phyloP scores from a whole-genome alignment of 2,888 invertebrate species.

The Hoplodrina blanda region DNA sequence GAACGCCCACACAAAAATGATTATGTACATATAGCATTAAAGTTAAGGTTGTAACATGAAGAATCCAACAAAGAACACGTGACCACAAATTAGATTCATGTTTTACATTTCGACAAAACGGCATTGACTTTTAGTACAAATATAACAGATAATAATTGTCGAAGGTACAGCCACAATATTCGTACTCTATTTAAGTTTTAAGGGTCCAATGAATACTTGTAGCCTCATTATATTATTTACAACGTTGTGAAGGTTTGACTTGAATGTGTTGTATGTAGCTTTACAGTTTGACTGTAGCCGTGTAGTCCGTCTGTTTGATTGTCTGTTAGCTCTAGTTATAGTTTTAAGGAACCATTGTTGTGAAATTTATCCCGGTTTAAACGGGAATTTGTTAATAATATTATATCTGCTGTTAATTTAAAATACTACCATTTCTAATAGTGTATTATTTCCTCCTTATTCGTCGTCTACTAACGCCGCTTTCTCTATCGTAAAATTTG shows the following conservation, averaged over 20 bases:
- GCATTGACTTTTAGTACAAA: slow-evolving; percentile 46
- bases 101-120: slow-evolving; percentile 7
- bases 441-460: slow-evolving; percentile 44
- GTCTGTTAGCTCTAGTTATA: slow-evolving; percentile 60
- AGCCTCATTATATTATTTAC: slow-evolving; percentile 45
- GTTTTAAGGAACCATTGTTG: slow-evolving; percentile 67
- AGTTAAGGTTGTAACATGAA: slow-evolving; percentile 27
- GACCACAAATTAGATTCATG: slow-evolving; percentile 7
- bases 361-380: slow-evolving; percentile 67
- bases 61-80: slow-evolving; percentile 13
- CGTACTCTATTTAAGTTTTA: slow-evolving; percentile 31
- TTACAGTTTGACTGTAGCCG: slow-evolving; percentile 54
- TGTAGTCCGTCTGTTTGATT: slow-evolving; percentile 40
- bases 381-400: slow-evolving; percentile 69
- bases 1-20: slow-evolving; percentile 35
- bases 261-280: slow-evolving; percentile 54
- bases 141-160: slow-evolving; percentile 18
- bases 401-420: slow-evolving; percentile 67
- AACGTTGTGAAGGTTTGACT: slow-evolving; percentile 39
- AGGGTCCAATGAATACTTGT: slow-evolving; percentile 22
- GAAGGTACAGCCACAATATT: background rate
- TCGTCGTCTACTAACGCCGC: background rate
- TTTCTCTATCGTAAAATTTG: slow-evolving; percentile 2
- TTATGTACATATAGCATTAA: slow-evolving; percentile 49
- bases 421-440: slow-evolving; percentile 46